phyloP scores from a whole-genome alignment of 2,113 vertebrate species.

The Heterotilapia buettikoferi region DNA sequence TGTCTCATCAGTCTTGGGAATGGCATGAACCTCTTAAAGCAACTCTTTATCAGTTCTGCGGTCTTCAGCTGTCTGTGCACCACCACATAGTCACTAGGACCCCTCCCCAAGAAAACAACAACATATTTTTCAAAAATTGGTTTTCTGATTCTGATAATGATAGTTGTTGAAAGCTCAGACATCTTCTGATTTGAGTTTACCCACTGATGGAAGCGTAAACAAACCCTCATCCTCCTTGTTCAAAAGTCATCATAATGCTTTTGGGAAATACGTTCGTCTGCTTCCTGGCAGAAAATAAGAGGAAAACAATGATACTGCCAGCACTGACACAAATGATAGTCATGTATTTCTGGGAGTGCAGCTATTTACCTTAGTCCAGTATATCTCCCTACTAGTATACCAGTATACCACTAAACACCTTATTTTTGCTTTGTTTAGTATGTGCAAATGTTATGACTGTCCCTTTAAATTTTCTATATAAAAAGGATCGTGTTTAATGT shows the following conservation, averaged over 20 bases:
- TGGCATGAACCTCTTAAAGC: slow-evolving; percentile 40
- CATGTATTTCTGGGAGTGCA: background rate
- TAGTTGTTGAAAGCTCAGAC: background rate
- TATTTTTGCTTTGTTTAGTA: background rate
- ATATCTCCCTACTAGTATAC: background rate
- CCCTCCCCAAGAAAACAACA: background rate
- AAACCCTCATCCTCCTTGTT: background rate
- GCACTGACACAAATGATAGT: background rate
- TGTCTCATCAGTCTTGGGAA: slow-evolving; percentile 39
- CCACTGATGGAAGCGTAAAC: background rate
- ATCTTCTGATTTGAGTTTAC: background rate
- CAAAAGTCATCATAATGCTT: background rate
- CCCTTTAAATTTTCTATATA: background rate
- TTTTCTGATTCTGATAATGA: background rate
- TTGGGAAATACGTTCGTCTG: background rate
- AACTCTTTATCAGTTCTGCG: slow-evolving; percentile 28
- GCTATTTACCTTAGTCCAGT: background rate
- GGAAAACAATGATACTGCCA: background rate
- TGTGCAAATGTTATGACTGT: background rate
- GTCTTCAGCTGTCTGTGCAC: background rate
- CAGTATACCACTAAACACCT: background rate
- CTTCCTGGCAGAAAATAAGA: background rate
- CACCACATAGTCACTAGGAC: background rate
- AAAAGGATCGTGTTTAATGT: background rate
- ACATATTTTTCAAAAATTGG: background rate